Evolutionary conservation across 2,888 invertebrate species (phyloP), one percentile per base, ranked within the genome.

Genomic region (Scelioninae gen. 1): DNA sequence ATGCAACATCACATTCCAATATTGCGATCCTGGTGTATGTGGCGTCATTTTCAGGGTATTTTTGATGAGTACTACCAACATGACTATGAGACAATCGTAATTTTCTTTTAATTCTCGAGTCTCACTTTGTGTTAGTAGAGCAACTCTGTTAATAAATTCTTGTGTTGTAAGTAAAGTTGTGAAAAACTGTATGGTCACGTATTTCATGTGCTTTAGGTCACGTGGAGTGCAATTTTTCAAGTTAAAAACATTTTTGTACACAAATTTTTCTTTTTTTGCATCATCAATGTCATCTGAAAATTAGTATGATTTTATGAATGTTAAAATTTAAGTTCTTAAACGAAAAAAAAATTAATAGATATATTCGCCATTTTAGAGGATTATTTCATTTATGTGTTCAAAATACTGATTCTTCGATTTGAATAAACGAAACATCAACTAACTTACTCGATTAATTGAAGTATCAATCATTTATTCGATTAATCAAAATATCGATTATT

Each of bases 161-260:
- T 94, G 93, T 0, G 95, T 95, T 0, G 96, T 94, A 65, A 97
- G 93, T 45, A 97, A 93, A 15, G 93, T 94, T 8, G 95, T 94
- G 63, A 97, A 93, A 86, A 97, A 96, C 29, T 95, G 95, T 15
- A 98, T 93, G 29, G 96, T 93, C 0, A 95, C 94, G 88, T 97
- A 97, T 92, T 96, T 97, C 91, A 96, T 98, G 90, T 98, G 97
- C 1, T 97, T 94, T 66, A 97, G 93, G 86, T 97, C 96, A 88
- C 96, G 96, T 0, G 95, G 94, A 0, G 95, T 95, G 86, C 95
- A 95, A 0, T 93, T 93, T 7, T 93, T 93, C 0, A 96, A 93
- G 88, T 95, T 94, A 85, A 96, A 96, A 62, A 96, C 93, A 34
- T 94, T 93, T 71, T 90, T 90, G 32, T 88, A 84, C 0, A 62